A percentile compares a stretch with the other conserved stretches of the same genome.
Conservation (phyloP, 2,797 vertebrate species). For the Gymnothorax javanicus region DNA sequence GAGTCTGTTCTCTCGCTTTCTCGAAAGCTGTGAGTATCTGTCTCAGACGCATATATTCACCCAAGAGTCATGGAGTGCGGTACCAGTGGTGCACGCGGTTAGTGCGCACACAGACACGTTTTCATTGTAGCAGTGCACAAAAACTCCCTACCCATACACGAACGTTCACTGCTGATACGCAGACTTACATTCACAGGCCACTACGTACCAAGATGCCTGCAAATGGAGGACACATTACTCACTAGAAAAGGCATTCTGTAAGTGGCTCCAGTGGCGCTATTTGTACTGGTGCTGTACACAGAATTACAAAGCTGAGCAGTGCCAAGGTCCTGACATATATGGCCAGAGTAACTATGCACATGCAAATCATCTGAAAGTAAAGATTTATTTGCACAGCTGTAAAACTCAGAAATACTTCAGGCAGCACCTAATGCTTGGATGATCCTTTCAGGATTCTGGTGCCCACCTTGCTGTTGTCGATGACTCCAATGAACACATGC, state of each 20-base stretch:
- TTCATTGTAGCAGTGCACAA: too few relatives aligned
- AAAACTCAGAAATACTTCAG: neutral
- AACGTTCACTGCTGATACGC: too few relatives aligned
- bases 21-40: slow-evolving; percentile 89
- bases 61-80: neutral
- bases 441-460: slow-evolving; percentile 84
- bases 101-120: neutral
- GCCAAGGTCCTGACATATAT: neutral
- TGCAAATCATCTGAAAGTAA: neutral
- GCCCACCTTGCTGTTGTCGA: slow-evolving; percentile 92
- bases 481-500: slow-evolving; percentile 97
- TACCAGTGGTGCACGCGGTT: neutral
- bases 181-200: too few relatives aligned
- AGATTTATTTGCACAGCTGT: neutral
- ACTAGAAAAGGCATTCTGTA: slow-evolving; percentile 1
- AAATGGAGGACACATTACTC: too few relatives aligned
- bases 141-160: too few relatives aligned
- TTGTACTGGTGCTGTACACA: slow-evolving; percentile 99
- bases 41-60: neutral
- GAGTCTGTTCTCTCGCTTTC: slow-evolving; percentile 92
- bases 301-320: slow-evolving; percentile 80
- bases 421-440: neutral
- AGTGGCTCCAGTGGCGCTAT: slow-evolving; percentile 97
- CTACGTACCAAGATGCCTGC: too few relatives aligned
- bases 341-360: neutral